Conservation (phyloP, 2,888 invertebrate genomes). For the Mythimna lalbum region DNA sequence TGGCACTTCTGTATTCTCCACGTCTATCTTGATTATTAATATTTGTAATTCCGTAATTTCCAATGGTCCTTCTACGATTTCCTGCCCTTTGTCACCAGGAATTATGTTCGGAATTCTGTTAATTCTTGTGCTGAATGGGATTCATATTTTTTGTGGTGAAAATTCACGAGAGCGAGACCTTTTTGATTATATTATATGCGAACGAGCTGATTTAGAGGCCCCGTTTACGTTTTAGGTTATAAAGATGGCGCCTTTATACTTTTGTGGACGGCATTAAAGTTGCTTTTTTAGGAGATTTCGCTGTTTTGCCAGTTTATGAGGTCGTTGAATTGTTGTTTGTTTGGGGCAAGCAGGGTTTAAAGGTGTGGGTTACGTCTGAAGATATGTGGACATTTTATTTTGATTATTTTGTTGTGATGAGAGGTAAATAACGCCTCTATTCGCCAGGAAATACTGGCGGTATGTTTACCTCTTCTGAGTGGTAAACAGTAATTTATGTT, state of each 20-base stretch:
- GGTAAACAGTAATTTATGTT: too few species aligned
- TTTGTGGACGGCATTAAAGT: constrained; percentile 47
- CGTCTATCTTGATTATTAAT: too few species aligned
- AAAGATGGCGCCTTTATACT: constrained; percentile 51
- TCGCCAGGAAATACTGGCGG: not conserved
- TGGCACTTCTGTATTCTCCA: too few species aligned
- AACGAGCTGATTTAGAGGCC: constrained; percentile 58
- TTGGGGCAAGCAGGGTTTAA: not conserved
- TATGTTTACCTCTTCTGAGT: not conserved
- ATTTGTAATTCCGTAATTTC: not conserved
- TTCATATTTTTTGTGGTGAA: constrained; percentile 65
- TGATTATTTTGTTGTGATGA: not conserved
- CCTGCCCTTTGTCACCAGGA: constrained; percentile 37
- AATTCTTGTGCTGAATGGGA: constrained; percentile 69
- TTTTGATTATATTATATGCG: constrained; percentile 64
- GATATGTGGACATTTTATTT: not conserved
- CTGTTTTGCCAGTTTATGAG: constrained; percentile 38
- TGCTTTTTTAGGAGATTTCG: constrained; percentile 51
- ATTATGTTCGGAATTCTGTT: constrained; percentile 67
- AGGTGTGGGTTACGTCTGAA: constrained; percentile 5
- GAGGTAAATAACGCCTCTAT: not conserved
- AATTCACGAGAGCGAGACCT: constrained; percentile 57
- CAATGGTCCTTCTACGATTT: constrained; percentile 21
- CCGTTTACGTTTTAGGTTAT: constrained; percentile 55
- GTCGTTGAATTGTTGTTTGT: constrained; percentile 39